Base-by-base conservation (phyloP, 35 echinoderm and acorn worm genomes). In the Ophioderma brevispina region DNA sequence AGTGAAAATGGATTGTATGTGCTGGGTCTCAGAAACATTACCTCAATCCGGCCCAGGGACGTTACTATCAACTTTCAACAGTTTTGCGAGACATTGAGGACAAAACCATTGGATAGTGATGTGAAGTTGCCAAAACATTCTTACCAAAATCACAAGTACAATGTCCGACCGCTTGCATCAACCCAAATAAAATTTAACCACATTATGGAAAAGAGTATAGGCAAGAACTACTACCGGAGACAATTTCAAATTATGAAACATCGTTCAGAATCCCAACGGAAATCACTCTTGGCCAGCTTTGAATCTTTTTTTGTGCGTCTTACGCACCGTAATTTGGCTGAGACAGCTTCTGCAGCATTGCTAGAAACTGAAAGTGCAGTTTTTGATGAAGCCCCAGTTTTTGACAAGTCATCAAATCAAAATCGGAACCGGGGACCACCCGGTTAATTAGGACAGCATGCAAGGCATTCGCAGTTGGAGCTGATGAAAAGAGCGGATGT, bases 281-380 rank as follows among this genome's bases (percentile, higher is more conserved):
- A 80, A 50, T 70, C 64, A 39, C 80, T 37, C 39, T 90, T 23
- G 88, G 88, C 25, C 46, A 90, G 56, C 50, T 90, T 19, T 90
- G 88, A 31, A 90, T 70, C 55, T 90, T 55, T 90, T 82, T 76
- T 17, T 82, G 88, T 64, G 88, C 78, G 18, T 52, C 82, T 3
- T 79, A 90, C 81, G 88, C 88, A n/a, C 37, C 21, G 88, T 90
- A 21, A 90, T 55, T 37, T 90, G 39, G 88, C 88, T 34, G 88
- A 90, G 3, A n/a, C 40, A 37, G 46, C 49, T 70, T 59, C 80
- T n/a, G 39, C 80, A 64, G 81, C 78, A 1, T 19, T 82, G 19
- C 21, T 81, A 31, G 78, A 90, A 75, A 82, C 79, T 59, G 38
- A 90, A 17, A 55, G 82, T 36, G 79, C 11, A 81, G 34, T 39